Conservation (phyloP, 2,797 vertebrate species). For the Neosalanx taihuensis region DNA sequence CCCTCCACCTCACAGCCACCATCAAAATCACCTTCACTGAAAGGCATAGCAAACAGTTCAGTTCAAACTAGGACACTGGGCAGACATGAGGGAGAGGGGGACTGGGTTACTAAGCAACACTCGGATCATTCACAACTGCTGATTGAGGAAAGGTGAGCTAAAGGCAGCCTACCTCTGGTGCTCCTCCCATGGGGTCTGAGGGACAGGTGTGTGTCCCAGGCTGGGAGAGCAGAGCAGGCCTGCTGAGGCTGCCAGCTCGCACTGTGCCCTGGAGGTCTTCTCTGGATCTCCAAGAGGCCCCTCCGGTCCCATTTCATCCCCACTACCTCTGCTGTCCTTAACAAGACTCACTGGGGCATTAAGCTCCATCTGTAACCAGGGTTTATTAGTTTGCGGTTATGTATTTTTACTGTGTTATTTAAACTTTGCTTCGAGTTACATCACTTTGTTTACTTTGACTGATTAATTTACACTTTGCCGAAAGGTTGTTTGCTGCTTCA, state of each 20-base stretch:
- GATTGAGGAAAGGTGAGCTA: no score
- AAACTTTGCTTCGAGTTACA: no score
- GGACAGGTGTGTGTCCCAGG: background rate
- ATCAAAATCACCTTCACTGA: background rate
- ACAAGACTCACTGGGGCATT: conserved; percentile 1
- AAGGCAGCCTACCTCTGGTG: background rate
- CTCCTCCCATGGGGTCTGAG: background rate
- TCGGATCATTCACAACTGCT: background rate
- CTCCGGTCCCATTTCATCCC: background rate
- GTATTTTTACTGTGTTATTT: no score
- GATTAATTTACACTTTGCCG: background rate
- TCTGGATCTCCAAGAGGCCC: background rate
- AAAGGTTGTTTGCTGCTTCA: background rate
- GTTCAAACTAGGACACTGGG: no score
- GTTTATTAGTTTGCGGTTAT: background rate
- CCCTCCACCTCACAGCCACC: background rate
- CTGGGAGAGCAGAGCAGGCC: background rate
- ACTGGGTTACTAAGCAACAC: background rate
- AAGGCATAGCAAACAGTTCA: background rate
- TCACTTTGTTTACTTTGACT: background rate
- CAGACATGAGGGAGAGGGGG: no score
- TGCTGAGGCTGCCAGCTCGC: background rate
- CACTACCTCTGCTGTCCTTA: background rate
- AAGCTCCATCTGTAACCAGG: background rate
- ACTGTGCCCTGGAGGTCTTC: background rate